Evolutionary conservation across 53 echinoderm and acorn worm species (phyloP).

Genomic region (Antedon mediterranea): DNA sequence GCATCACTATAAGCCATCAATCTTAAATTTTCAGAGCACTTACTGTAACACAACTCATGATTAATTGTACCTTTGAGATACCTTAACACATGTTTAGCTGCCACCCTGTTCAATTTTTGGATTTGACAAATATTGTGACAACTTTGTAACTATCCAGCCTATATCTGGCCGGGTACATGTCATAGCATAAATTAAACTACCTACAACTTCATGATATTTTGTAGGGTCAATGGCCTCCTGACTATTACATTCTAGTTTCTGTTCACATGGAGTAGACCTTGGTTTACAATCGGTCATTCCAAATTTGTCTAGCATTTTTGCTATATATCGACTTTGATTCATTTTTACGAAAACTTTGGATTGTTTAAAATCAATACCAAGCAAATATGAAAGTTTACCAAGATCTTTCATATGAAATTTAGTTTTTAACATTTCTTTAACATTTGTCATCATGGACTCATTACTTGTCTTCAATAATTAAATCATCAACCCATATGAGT

Average conservation of each 20-base stretch:
- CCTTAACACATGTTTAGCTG: slow-evolving; percentile 19
- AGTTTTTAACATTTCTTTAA: too few species aligned
- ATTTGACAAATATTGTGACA: slow-evolving; percentile 16
- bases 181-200: slow-evolving; percentile 21
- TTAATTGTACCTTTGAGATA: slow-evolving; percentile 20
- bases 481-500: slow-evolving; percentile 34
- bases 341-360: background rate
- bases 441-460: background rate
- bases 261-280: slow-evolving; percentile 5
- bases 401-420: slow-evolving; percentile 4
- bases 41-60: slow-evolving; percentile 19
- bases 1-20: slow-evolving; percentile 25
- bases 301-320: slow-evolving; percentile 3
- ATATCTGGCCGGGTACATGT: slow-evolving; percentile 14
- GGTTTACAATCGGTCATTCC: slow-evolving; percentile 7
- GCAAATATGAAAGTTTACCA: background rate
- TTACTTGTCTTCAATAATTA: slow-evolving; percentile 21
- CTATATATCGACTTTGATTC: slow-evolving; percentile 7
- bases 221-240: background rate
- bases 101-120: slow-evolving; percentile 2
- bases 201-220: slow-evolving; percentile 10
- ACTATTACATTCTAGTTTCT: background rate
- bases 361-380: slow-evolving; percentile 8
- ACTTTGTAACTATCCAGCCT: slow-evolving; percentile 10
- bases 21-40: background rate